Conservation (phyloP, 2,888 invertebrate species). For the Priocnemis perturbator region DNA sequence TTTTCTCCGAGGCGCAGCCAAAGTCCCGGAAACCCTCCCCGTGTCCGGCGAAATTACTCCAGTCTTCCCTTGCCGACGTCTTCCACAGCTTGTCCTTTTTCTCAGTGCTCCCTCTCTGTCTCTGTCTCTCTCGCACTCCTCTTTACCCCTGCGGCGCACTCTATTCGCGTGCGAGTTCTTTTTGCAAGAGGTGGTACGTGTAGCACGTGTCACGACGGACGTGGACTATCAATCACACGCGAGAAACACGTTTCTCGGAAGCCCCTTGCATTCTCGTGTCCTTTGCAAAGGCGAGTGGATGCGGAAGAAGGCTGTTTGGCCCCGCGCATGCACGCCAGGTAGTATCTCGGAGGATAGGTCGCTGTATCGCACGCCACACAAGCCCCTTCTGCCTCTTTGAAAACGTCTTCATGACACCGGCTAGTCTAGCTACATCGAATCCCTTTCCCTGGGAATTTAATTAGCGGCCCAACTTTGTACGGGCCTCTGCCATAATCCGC, state of each 20-base stretch:
- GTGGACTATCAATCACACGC: constrained; percentile 56
- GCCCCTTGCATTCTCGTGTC: constrained; percentile 38
- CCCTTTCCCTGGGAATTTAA: too few relatives aligned
- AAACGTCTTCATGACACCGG: too few relatives aligned
- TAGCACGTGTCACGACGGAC: constrained; percentile 60
- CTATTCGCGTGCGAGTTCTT: background rate
- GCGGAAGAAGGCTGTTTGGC: background rate
- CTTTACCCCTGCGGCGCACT: too few relatives aligned
- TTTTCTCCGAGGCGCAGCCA: too few relatives aligned
- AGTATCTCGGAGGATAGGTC: constrained; percentile 7
- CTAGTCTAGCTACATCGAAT: too few relatives aligned
- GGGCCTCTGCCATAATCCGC: too few relatives aligned
- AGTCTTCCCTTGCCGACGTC: constrained; percentile 9
- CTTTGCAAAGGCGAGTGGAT: constrained; percentile 13
- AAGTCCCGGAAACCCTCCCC: background rate
- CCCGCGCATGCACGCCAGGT: constrained; percentile 41
- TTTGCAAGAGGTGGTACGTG: constrained; percentile 47
- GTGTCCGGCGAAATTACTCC: constrained; percentile 53
- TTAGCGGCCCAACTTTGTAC: too few relatives aligned
- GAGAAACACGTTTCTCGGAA: constrained; percentile 53
- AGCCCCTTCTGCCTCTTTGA: background rate
- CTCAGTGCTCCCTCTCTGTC: background rate
- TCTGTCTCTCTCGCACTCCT: background rate
- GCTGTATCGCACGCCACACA: too few relatives aligned
- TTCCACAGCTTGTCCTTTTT: constrained; percentile 1